Evolutionary conservation across 2,113 vertebrate species (phyloP).

Genomic region (Leptosomus discolor): DNA sequence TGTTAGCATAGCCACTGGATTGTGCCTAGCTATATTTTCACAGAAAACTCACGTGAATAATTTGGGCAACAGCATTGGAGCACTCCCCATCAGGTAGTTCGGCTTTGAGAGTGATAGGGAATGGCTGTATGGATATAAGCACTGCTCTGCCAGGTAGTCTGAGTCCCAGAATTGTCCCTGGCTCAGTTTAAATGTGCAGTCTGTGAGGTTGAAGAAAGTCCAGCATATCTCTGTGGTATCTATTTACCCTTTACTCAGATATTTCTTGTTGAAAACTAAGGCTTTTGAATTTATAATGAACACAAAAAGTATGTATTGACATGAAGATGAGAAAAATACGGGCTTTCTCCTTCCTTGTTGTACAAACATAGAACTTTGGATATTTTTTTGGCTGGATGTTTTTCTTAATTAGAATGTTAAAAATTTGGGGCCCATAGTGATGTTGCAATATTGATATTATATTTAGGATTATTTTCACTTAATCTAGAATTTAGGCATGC

Average conservation of each 20-base stretch:
- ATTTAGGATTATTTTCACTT: not conserved
- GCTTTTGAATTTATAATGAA: not conserved
- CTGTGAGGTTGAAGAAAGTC: not conserved
- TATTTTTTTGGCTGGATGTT: not conserved
- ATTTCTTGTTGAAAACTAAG: not conserved
- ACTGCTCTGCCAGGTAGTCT: not conserved
- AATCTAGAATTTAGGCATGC: not conserved
- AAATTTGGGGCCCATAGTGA: not conserved
- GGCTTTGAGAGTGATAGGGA: not conserved
- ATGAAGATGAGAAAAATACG: not conserved
- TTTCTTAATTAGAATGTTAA: not conserved
- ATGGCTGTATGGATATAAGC: not conserved
- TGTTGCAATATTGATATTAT: not conserved
- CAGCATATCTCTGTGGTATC: not conserved
- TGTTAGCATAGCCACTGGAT: not conserved
- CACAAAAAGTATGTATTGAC: accelerated
- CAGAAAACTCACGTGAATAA: not conserved
- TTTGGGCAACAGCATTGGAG: not conserved
- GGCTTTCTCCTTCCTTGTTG: not conserved
- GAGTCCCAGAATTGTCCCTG: not conserved
- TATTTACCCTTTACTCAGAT: not conserved
- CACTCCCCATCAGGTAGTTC: not conserved
- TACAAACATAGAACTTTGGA: not conserved
- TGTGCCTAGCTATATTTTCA: not conserved
- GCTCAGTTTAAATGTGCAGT: not conserved